Conservation (phyloP, 2,113 vertebrate genomes). For the Gavialis gangeticus region DNA sequence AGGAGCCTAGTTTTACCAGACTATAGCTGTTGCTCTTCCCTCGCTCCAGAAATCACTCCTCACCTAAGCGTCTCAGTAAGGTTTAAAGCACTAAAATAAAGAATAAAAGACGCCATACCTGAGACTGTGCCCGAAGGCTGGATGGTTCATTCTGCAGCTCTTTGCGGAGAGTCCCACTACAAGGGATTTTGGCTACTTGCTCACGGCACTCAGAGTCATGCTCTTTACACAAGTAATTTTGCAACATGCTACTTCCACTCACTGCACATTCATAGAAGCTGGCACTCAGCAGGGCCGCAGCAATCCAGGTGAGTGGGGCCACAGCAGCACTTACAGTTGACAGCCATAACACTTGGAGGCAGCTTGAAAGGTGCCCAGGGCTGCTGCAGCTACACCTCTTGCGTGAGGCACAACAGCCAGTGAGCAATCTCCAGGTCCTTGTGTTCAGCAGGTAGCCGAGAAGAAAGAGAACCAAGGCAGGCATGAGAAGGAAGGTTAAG, state of each 20-base stretch:
- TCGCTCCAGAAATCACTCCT: background rate
- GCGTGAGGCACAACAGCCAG: background rate
- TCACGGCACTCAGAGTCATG: background rate
- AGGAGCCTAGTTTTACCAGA: background rate
- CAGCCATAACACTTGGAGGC: background rate
- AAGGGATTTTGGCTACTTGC: conserved; percentile 73
- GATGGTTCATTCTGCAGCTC: background rate
- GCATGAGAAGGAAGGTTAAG: conserved; percentile 81
- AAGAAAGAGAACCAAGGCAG: conserved; percentile 82
- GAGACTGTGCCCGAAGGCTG: conserved; percentile 81
- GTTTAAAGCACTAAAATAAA: fast-evolving
- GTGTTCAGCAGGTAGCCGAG: conserved; percentile 73
- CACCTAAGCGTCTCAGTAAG: background rate
- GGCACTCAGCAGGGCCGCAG: conserved; percentile 80
- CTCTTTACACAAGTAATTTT: background rate
- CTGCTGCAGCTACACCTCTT: fast-evolving
- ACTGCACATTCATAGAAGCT: conserved; percentile 78
- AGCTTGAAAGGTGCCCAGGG: fast-evolving
- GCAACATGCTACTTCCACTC: conserved; percentile 39
- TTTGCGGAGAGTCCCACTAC: background rate
- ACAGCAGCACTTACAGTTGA: conserved; percentile 48
- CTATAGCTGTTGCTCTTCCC: background rate
- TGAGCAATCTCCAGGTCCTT: conserved; percentile 78
- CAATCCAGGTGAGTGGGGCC: conserved; percentile 83
- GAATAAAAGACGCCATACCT: conserved; percentile 70